Percentiles rank a stretch among this genome's conserved stretches.
phyloP scores from a whole-genome alignment of 2,797 vertebrate genomes.

The Glyptemys insculpta region DNA sequence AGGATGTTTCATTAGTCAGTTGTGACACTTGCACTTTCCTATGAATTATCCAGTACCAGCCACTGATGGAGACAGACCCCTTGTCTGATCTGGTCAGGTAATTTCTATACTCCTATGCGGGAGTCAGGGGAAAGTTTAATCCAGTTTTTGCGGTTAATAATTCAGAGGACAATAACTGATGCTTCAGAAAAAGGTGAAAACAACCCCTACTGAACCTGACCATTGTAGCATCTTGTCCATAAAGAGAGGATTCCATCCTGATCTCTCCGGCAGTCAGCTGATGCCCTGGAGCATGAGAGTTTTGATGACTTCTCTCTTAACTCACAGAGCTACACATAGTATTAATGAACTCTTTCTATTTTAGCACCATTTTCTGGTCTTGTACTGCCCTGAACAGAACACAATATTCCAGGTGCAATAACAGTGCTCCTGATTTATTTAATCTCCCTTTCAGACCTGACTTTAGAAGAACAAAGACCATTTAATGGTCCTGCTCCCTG shows the following conservation, averaged over 20 bases:
- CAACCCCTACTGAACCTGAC: not conserved
- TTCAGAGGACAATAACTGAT: not conserved
- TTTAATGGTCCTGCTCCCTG: not conserved
- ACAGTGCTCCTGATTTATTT: not conserved
- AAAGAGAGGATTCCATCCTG: not conserved
- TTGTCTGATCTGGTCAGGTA: not conserved
- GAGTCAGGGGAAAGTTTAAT: not conserved
- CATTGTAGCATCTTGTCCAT: not conserved
- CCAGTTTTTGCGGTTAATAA: not conserved
- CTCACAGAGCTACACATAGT: not conserved
- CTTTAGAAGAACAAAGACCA: not conserved
- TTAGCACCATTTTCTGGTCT: not conserved
- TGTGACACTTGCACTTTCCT: not conserved
- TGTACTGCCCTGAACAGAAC: not conserved
- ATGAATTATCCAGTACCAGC: not conserved
- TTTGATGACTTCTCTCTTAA: not conserved
- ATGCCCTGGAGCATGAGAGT: too few species aligned
- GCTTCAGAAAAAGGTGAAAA: not conserved
- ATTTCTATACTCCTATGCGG: not conserved
- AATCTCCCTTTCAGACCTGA: not conserved
- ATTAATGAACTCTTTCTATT: not conserved
- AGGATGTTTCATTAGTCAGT: not conserved
- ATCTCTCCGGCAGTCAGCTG: not conserved
- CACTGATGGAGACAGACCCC: not conserved
- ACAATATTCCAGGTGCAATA: not conserved